Evolutionary conservation across 1,140 invertebrate species (phyloP), one percentile per base, ranked within the genome.

Genomic region (Pogonomyrmex barbatus): DNA sequence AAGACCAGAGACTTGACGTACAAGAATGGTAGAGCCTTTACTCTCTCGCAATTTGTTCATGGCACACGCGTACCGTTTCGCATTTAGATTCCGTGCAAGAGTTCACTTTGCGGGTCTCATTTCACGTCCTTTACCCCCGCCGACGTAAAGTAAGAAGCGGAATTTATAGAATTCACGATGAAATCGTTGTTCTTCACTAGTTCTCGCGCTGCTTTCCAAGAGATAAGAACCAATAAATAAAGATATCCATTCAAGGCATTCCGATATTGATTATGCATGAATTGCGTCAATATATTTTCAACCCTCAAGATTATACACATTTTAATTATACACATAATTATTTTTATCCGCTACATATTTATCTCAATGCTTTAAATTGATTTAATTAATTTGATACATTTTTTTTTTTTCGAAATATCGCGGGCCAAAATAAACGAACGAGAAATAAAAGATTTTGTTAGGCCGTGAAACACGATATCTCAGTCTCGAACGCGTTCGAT

Each of bases 251-350:
- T 79, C 24, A 24, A 24, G 24, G 24, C 24, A 24, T 24, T 24
- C 24, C 54, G 2, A 2, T 54, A 70, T 56, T 42, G 12, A 36
- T 62, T 47, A 47, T 10, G 14, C 10, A 36, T 78, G 2, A 77
- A 30, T 39, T 9, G 24, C 24, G 2, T 30, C 10, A n/a, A 39
- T 4, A 14, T 56, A 62, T 17, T 14, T 77, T 33, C 4, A 14
- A 77, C 24, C 33, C 3, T 62, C 17, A 36, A 39, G 17, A 52
- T n/a, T 73, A 24, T 24, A 24, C 24, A 24, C 24, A 24, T 24
- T 58, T 76, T 71, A 88, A 88, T 68, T 17, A 60, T 83, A 63
- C 83, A 83, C 52, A 77, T 88, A 70, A 50, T 10, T 52, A 0
- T 71, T 52, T 52, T 33, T n/a, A 4, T 33, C 2, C 24, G 12